Conservation (phyloP, 2,113 vertebrate genomes). For the Mustela lutreola region DNA sequence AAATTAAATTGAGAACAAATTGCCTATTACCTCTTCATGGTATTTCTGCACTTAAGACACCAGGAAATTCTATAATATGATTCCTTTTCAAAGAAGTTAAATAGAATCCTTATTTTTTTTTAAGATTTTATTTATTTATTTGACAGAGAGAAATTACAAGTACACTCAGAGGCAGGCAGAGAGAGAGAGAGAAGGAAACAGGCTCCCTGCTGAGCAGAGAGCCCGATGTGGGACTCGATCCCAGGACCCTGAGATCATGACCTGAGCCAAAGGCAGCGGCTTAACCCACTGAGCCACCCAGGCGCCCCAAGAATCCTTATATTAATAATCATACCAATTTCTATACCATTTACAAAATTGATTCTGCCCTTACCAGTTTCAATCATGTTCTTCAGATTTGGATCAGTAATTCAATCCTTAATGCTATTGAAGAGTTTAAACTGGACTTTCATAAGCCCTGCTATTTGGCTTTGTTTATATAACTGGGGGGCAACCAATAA, state of each 20-base stretch:
- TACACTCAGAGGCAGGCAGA: too few species aligned
- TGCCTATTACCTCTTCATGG: conserved; percentile 68
- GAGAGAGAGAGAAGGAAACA: too few species aligned
- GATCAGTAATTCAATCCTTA: conserved; percentile 83
- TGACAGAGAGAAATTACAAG: too few species aligned
- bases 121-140: too few species aligned
- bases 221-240: too few species aligned
- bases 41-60: conserved; percentile 76
- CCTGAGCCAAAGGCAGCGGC: too few species aligned
- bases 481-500: background rate
- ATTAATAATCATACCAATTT: conserved; percentile 81
- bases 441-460: background rate
- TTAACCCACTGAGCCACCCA: too few species aligned
- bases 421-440: conserved; percentile 49
- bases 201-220: too few species aligned
- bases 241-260: too few species aligned
- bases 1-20: conserved; percentile 73
- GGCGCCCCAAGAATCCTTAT: background rate
- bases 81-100: conserved; percentile 74
- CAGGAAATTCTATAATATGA: conserved; percentile 75
- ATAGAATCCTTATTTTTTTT: conserved; percentile 65
- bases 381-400: conserved; percentile 78
- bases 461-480: conserved; percentile 2
- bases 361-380: conserved; percentile 79
- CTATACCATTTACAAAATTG: conserved; percentile 82